Conservation (phyloP, 2,797 vertebrate species). For the Catharus ustulatus region DNA sequence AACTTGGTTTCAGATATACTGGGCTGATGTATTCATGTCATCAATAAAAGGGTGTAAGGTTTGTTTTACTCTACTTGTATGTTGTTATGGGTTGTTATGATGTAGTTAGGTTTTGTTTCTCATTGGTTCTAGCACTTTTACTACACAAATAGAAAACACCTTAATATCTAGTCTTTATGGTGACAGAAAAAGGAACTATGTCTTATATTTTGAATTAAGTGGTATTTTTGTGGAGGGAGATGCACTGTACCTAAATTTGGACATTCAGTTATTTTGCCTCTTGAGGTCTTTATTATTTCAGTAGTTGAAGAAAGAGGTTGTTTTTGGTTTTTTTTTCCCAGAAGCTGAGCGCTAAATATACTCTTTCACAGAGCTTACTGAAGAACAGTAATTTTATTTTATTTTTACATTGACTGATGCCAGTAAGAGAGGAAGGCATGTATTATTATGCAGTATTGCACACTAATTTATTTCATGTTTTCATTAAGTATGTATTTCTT, state of each 20-base stretch:
- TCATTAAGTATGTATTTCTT: not conserved
- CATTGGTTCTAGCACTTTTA: not conserved
- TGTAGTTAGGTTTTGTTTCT: not conserved
- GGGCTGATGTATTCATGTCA: not conserved
- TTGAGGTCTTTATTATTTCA: constrained; percentile 31
- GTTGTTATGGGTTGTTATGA: not conserved
- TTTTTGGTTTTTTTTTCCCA: not conserved
- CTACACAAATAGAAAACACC: not conserved
- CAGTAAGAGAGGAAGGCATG: not conserved
- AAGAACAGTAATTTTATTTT: not conserved
- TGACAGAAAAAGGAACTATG: not conserved
- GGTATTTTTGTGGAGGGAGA: constrained; percentile 1
- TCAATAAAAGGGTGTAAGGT: not conserved
- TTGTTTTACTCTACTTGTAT: not conserved
- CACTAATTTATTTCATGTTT: constrained; percentile 1
- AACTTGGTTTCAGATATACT: not conserved
- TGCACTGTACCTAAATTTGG: not conserved
- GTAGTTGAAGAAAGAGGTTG: not conserved
- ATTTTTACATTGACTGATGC: constrained; percentile 4
- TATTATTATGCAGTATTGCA: not conserved
- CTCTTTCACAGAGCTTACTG: constrained; percentile 6
- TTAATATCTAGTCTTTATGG: not conserved
- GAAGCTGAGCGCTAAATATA: not conserved
- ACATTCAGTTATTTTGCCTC: not conserved
- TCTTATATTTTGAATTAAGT: not conserved